Evolutionary conservation across 2,797 vertebrate genomes (phyloP).

Genomic region (Sebastolobus alascanus): DNA sequence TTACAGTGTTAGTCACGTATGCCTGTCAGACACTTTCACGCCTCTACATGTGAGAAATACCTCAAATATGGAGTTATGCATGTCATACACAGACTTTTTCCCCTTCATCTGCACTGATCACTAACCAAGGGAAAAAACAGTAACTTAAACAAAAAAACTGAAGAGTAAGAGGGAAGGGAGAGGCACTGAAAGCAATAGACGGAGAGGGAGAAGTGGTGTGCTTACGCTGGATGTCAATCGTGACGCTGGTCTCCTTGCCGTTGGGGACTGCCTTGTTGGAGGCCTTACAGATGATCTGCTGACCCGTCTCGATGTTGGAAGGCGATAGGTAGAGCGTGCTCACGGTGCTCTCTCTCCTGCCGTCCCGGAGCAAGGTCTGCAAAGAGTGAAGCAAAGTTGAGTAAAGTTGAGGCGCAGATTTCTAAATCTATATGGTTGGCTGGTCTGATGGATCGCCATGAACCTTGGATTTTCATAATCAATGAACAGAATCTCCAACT

Average conservation of each 20-base stretch:
- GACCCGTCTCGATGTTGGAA: slow-evolving; percentile 94
- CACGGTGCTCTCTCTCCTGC: slow-evolving; percentile 94
- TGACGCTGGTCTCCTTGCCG: slow-evolving; percentile 96
- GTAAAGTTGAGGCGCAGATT: not conserved
- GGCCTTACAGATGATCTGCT: slow-evolving; percentile 94
- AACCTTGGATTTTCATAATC: slow-evolving; percentile 12
- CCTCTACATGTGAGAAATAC: slow-evolving; percentile 44
- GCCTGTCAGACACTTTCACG: slow-evolving; percentile 42
- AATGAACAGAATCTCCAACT: slow-evolving; percentile 2
- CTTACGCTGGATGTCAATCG: slow-evolving; percentile 99
- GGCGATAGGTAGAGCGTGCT: slow-evolving; percentile 95
- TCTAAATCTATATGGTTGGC: slow-evolving; percentile 1
- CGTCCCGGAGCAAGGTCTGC: slow-evolving; percentile 92
- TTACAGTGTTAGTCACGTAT: slow-evolving; percentile 44
- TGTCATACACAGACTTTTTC: not conserved
- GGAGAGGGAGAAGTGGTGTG: slow-evolving; percentile 22
- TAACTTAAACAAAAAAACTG: not conserved
- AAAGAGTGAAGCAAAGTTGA: slow-evolving; percentile 23
- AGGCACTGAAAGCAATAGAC: not conserved
- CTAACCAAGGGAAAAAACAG: not conserved
- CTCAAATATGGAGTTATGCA: slow-evolving; percentile 22
- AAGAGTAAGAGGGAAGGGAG: not conserved
- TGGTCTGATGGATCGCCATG: not conserved
- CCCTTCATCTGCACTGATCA: not conserved
- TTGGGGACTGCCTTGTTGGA: slow-evolving; percentile 96